Evolutionary conservation across 30 jellyfish, hydroid and myxozoan genomes (phyloP), one percentile per base, ranked within the genome.

Genomic region (Hydractinia symbiolongicarpus): DNA sequence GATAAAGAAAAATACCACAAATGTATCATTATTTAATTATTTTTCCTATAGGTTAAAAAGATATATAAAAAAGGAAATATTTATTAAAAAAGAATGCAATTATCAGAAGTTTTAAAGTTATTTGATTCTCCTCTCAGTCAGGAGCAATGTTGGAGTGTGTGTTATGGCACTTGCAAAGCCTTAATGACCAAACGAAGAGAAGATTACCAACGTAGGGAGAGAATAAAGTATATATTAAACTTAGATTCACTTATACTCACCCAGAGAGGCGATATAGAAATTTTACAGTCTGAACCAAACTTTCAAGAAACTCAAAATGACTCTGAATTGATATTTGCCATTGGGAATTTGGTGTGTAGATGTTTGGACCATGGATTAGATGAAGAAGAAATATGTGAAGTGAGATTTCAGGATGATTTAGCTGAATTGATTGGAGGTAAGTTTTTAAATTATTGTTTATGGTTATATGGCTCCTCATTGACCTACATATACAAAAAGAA

Each of bases 121-220:
- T 91, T 86, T 62, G 98, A 86, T 75, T 55, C 93, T 53, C 94
- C 88, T 61, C 86, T 91, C 74, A 86, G 95, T 80, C 95, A 91
- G 30, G 98, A 91, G 85, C 95, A 91, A 61, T 77, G 94, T n/a
- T 91, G 98, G 98, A 89, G 89, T 4, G 69, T 91, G 9, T 83
- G 96, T 66, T 84, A 91, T 78, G 84, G 73, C 71, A 61, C 88
- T 0, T 55, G 95, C 50, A 77, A 83, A 14, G 49, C 79, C 0
- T 61, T 91, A 51, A 20, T 81, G 57, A 54, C 73, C 50, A 72
- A 62, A 50, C 55, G 95, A 67, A 66, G 88, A 11, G 96, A 83
- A 69, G 87, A 80, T 52, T 55, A 83, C 77, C 66, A 73, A 49
- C 50, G 77, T 7, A 82, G 95, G 4, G 83, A 77, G 69, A 83